Conservation (phyloP, 2,888 invertebrate genomes). For the Xanthostigma xanthostigma region DNA sequence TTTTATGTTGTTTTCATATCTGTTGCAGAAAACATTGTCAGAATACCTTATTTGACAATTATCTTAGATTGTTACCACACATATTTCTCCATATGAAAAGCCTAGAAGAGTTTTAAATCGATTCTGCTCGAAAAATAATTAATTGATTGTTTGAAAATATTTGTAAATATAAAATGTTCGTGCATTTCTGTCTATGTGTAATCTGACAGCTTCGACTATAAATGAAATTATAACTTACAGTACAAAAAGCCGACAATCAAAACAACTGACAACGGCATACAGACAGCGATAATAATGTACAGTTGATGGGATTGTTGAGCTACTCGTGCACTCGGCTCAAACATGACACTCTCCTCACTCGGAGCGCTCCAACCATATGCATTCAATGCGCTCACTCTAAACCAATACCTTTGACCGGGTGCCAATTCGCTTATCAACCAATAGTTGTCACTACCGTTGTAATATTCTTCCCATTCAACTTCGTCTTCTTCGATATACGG, state of each 20-base stretch:
- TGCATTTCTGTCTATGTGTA: too few species aligned
- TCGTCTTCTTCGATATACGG: slow-evolving; percentile 41
- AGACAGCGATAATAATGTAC: slow-evolving; percentile 45
- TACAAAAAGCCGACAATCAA: slow-evolving; percentile 14
- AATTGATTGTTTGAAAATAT: too few species aligned
- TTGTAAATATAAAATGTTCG: background rate
- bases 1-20: too few species aligned
- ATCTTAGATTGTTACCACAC: too few species aligned
- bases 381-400: slow-evolving; percentile 67
- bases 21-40: too few species aligned
- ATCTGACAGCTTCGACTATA: too few species aligned
- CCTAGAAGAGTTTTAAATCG: too few species aligned
- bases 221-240: slow-evolving; percentile 14
- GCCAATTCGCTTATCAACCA: slow-evolving; percentile 62
- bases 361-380: slow-evolving; percentile 68
- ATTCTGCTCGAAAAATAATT: too few species aligned
- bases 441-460: slow-evolving; percentile 65
- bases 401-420: slow-evolving; percentile 45
- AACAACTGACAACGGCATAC: slow-evolving; percentile 38
- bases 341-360: slow-evolving; percentile 49
- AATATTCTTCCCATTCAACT: slow-evolving; percentile 44
- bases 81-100: too few species aligned
- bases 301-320: slow-evolving; percentile 36
- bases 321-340: slow-evolving; percentile 33
- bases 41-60: too few species aligned